phyloP scores from a whole-genome alignment of 1,140 invertebrate species.

The Galleria mellonella region DNA sequence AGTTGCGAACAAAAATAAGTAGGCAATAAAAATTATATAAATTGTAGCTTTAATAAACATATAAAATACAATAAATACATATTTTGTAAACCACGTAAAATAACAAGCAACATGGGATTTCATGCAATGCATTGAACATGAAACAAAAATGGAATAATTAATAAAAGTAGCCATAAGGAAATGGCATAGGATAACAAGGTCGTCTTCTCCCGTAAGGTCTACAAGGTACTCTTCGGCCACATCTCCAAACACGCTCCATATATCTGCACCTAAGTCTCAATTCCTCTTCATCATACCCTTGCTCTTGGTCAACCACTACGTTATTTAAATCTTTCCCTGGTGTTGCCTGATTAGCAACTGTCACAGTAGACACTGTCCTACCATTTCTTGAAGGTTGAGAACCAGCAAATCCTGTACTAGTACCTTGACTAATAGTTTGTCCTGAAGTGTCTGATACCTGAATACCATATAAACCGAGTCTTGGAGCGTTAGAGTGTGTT shows the following conservation, averaged over 20 bases:
- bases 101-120: neutral
- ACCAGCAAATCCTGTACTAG: neutral
- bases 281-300: neutral
- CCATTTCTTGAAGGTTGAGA: neutral
- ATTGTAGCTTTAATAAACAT: no score
- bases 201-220: neutral
- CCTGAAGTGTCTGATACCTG: neutral
- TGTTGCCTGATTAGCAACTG: neutral
- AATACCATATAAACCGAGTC: no score
- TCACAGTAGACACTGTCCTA: neutral
- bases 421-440: no score
- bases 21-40: no score
- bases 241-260: conserved; percentile 1
- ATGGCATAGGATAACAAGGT: neutral
- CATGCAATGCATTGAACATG: neutral
- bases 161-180: conserved; percentile 2
- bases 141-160: neutral
- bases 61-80: no score
- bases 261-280: conserved; percentile 1
- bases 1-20: no score
- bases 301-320: neutral
- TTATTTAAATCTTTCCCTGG: neutral
- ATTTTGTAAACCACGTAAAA: no score
- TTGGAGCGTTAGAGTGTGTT: no score
- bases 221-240: neutral